Evolutionary conservation across 2,888 invertebrate species (phyloP).

Genomic region (Oasisia sp.): DNA sequence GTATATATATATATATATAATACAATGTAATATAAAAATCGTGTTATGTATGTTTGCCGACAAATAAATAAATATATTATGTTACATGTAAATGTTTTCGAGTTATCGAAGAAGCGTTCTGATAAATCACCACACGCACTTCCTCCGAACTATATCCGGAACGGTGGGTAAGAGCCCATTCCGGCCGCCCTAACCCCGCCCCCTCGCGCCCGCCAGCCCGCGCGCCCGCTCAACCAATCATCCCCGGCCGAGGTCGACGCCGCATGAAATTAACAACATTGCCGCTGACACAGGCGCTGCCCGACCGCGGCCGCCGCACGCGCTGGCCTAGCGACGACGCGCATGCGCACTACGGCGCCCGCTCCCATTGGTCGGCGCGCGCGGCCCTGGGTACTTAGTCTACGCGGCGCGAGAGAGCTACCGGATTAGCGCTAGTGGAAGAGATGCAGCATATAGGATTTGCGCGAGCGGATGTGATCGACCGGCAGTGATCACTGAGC

Average conservation of each 20-base stretch:
- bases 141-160: not conserved
- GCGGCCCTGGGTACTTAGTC: not conserved
- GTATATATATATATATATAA: no score
- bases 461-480: not conserved
- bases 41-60: no score
- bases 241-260: not conserved
- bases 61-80: no score
- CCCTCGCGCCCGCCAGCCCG: not conserved
- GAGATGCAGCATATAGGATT: slow-evolving; percentile 10
- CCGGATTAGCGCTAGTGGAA: not conserved
- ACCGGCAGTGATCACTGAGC: not conserved
- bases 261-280: not conserved
- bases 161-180: not conserved
- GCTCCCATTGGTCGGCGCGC: not conserved
- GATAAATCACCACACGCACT: not conserved
- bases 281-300: not conserved
- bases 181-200: not conserved
- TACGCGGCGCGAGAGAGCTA: not conserved
- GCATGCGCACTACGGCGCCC: not conserved
- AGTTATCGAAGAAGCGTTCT: not conserved
- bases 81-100: no score
- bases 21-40: no score
- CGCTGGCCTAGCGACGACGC: not conserved
- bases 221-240: not conserved
- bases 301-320: not conserved